Percentiles rank a stretch among this genome's conserved stretches.
Evolutionary conservation across 2,797 vertebrate genomes (phyloP).

Genomic region (Typhlichthys subterraneus): DNA sequence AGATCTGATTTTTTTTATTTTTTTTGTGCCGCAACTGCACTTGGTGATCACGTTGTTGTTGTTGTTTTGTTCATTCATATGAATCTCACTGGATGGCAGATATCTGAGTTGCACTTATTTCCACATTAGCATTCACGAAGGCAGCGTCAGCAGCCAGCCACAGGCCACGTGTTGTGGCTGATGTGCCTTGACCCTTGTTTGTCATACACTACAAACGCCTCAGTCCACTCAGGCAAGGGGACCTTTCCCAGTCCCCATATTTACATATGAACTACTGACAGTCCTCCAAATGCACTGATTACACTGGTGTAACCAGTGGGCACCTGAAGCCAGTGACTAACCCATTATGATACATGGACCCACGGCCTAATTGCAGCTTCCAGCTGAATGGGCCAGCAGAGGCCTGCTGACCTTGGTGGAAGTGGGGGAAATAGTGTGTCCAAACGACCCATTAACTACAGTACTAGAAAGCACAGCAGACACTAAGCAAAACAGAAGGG

Average conservation of each 20-base stretch:
- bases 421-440: conserved; percentile 38
- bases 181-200: conserved; percentile 44
- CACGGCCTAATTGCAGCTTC: conserved; percentile 69
- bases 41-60: background rate
- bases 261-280: conserved; percentile 71
- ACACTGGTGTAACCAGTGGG: conserved; percentile 45
- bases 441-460: conserved; percentile 53
- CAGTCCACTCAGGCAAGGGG: conserved; percentile 59
- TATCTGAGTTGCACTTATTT: conserved; percentile 5
- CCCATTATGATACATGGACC: conserved; percentile 58
- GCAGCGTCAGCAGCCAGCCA: conserved; percentile 31
- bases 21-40: conserved; percentile 11
- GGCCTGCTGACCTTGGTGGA: conserved; percentile 71
- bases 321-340: conserved; percentile 68
- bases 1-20: conserved; percentile 19
- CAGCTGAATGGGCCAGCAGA: conserved; percentile 64
- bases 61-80: conserved; percentile 3
- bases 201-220: conserved; percentile 41
- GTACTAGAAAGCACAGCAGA: conserved; percentile 28
- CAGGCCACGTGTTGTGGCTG: conserved; percentile 30
- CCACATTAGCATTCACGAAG: conserved; percentile 45
- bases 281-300: conserved; percentile 60
- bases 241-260: conserved; percentile 66
- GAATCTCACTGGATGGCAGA: conserved; percentile 1
- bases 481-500: conserved; percentile 45